These are phyloP conservation scores for Palythoa grandis DNA, from an alignment of 92 coral and sea anemone genomes.

Conservation along the genomic window DNA sequence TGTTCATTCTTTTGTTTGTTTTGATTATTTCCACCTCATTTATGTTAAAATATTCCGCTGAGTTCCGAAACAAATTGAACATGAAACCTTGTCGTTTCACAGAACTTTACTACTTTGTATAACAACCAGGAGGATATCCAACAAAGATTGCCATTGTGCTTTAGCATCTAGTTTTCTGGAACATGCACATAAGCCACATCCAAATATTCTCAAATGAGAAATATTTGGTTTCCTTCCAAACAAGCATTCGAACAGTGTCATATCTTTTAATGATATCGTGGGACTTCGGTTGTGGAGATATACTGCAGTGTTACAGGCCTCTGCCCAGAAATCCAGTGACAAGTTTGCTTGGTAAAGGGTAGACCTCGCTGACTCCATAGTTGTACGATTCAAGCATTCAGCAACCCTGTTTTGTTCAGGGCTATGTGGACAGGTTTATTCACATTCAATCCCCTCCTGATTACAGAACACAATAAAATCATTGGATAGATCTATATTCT, in stretches of 20 bases:
- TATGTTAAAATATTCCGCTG: no score
- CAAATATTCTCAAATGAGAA: conserved; percentile 58
- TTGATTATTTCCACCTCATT: no score
- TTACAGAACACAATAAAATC: neutral
- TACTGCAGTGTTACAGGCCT: neutral
- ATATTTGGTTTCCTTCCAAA: conserved; percentile 54
- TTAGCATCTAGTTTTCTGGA: conserved; percentile 17
- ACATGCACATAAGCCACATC: conserved; percentile 55
- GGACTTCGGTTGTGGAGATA: conserved; percentile 54
- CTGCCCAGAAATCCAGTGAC: neutral
- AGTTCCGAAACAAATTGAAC: no score
- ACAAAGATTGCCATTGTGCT: conserved; percentile 37
- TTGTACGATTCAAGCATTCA: neutral
- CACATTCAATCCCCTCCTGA: neutral
- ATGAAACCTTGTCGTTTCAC: no score
- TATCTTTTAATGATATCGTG: conserved; percentile 49
- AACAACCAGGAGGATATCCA: conserved; percentile 46
- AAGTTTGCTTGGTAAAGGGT: no score
- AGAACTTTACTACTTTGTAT: no score
- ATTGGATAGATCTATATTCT: neutral
- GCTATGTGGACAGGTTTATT: neutral
- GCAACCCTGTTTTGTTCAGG: neutral
- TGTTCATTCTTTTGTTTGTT: no score
- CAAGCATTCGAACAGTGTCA: conserved; percentile 53
- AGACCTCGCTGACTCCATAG: neutral